Evolutionary conservation across 2,113 vertebrate genomes (phyloP), one percentile per base, ranked within the genome.

Genomic region (Ranitomeya imitator): DNA sequence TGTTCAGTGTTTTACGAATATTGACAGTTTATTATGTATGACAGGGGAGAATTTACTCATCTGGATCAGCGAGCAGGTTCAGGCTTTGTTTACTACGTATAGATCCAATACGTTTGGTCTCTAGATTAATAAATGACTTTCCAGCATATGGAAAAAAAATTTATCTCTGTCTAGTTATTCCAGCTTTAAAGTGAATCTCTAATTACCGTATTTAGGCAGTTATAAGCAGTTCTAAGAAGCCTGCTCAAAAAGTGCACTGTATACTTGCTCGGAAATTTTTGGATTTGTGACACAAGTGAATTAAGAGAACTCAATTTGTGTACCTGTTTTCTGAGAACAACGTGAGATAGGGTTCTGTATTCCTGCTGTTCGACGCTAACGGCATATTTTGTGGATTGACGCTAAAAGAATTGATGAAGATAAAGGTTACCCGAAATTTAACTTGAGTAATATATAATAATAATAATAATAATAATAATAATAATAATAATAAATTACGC

Each of bases 21-120:
- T 86, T 86, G 85, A 86, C 76, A 52, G 51, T 21, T 67, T 86
- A 79, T 86, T 86, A 79, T 86, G 74, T 60, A 86, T 80, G 51
- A 71, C 86, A 59, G 80, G 71, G 86, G 61, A 86, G 59, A 61
- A 54, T 69, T 57, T 57, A 51, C 54, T 69, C 31, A 74, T 85
- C 83, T 45, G 83, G 86, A 80, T 45, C 31, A 18, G 16, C 37
- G 61, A 54, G 52, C 76, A 13, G 52, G 55, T 57, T 71, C 60
- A 14, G 86, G 78, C 45, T 79, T 67, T 71, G n/a, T 79, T 57
- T 71, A 63, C 18, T 12, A 76, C 37, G 4, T 52, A 76, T 76
- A 76, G 73, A 37, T 74, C 71, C 37, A 51, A 76, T 52, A 52
- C 37, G 11, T 76, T 52, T 76, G 45, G 73, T 76, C 15, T 76